Conservation (phyloP, 1,140 invertebrate species). For the Physella acuta region DNA sequence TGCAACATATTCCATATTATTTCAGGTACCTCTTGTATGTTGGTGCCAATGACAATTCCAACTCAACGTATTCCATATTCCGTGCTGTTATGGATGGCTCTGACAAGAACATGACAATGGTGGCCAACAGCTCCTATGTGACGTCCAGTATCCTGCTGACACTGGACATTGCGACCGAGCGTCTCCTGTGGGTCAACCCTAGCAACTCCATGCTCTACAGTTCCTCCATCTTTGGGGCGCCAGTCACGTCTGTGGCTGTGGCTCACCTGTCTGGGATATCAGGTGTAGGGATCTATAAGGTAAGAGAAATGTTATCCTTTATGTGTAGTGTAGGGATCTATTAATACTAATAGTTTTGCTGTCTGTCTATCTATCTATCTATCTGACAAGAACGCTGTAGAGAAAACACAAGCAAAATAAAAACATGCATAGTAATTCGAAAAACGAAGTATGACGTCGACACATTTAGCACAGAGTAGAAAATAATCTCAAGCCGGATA, state of each 20-base stretch:
- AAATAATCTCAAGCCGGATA: too few relatives aligned
- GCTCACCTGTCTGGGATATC: conserved; percentile 7
- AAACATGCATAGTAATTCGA: too few relatives aligned
- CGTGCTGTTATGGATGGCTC: conserved; percentile 86
- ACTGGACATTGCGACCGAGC: conserved; percentile 40
- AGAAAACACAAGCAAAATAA: too few relatives aligned
- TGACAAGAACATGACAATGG: conserved; percentile 8
- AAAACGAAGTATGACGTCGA: too few relatives aligned
- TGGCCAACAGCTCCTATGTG: conserved; percentile 35
- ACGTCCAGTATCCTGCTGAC: conserved; percentile 47
- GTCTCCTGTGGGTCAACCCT: conserved; percentile 39
- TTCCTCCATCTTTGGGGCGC: too few relatives aligned
- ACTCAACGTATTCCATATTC: conserved; percentile 83
- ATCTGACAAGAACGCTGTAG: too few relatives aligned
- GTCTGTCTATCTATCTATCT: too few relatives aligned
- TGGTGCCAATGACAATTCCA: not conserved
- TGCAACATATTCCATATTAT: too few relatives aligned
- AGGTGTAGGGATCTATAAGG: conserved; percentile 59
- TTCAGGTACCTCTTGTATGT: conserved; percentile 19
- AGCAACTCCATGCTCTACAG: not conserved
- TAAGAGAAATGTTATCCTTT: conserved; percentile 9
- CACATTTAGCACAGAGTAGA: too few relatives aligned
- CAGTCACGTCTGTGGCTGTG: not conserved
- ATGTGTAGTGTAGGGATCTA: too few relatives aligned
- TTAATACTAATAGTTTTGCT: too few relatives aligned